Base-by-base conservation (phyloP, 2,888 invertebrate genomes). In the Drosophila falleni region DNA sequence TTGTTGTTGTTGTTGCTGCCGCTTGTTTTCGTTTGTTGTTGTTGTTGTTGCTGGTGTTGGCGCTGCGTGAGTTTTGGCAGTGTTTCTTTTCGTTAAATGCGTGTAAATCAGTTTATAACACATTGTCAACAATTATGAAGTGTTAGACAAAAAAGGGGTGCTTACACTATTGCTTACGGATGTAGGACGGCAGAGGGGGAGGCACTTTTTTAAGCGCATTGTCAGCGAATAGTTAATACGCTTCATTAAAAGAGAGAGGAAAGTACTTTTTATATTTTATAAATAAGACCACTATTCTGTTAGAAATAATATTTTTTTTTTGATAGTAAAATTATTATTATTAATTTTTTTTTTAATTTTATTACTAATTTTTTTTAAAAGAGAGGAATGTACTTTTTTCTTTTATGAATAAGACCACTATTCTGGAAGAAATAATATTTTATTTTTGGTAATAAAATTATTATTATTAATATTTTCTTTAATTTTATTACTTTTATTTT, bases 31-130 rank as follows among this genome's bases (percentile, higher is more conserved):
- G 64, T 47, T 47, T 78, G 60, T 46, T 61, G 65, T 39, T 42
- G 39, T 3, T 70, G 67, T 19, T 71, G 74, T 5, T 85, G 86
- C 65, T 85, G 83, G 53, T 80, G 83, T 70, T 81, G 87, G 78
- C 85, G 70, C 81, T 87, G 84, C 87, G 84, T 85, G 85, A 85
- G 85, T 87, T 86, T 87, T 87, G 86, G 80, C 86, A 88, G 78
- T 88, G 80, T 78, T 87, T 86, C 86, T 76, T 75, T 83, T 81
- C 64, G 87, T 87, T 84, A 84, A 84, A 84, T 76, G 88, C 88
- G 83, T 83, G 88, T 84, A 88, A 88, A 88, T 87, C 87, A 87
- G 87, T 88, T 85, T 87, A 87, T 83, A 88, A 87, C 85, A 86
- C 87, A 88, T 88, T 87, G 89, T 88, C 87, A 88, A 87, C 87